Percentiles rank a stretch among this genome's conserved stretches.
Evolutionary conservation across 2,797 vertebrate genomes (phyloP).

Genomic region (Darevskia nairensis): DNA sequence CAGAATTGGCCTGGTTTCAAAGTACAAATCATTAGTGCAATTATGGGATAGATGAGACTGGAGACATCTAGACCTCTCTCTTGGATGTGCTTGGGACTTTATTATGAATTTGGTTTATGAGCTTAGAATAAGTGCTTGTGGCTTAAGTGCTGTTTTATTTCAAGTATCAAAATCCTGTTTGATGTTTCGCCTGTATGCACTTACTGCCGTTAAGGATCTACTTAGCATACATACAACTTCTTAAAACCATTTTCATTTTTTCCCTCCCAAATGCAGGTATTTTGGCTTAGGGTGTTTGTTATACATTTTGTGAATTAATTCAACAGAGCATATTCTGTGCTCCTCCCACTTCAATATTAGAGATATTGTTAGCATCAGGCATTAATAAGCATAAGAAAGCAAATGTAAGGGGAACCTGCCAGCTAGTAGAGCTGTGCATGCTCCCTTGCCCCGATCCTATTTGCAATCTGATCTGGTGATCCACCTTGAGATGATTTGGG

Average conservation of each 20-base stretch:
- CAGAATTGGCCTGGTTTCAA: slow-evolving; percentile 20
- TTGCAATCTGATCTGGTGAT: too few species aligned
- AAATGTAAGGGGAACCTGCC: too few species aligned
- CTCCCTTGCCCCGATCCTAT: too few species aligned
- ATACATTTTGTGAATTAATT: neutral
- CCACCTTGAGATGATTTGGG: too few species aligned
- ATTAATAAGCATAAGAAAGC: slow-evolving; percentile 9
- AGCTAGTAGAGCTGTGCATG: too few species aligned
- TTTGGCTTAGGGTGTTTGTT: neutral
- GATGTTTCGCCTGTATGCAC: slow-evolving; percentile 4
- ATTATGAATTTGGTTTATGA: slow-evolving; percentile 39
- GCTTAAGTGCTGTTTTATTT: slow-evolving; percentile 45
- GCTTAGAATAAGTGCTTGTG: slow-evolving; percentile 31
- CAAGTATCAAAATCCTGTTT: slow-evolving; percentile 29
- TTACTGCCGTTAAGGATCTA: slow-evolving; percentile 1
- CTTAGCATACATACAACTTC: neutral
- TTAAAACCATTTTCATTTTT: neutral
- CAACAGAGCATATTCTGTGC: neutral
- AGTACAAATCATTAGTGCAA: slow-evolving; percentile 35
- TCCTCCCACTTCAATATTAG: neutral
- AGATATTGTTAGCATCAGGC: neutral
- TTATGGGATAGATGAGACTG: slow-evolving; percentile 18
- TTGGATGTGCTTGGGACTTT: slow-evolving; percentile 6
- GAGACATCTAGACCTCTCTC: slow-evolving; percentile 30
- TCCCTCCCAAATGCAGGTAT: neutral